These are phyloP conservation scores for Halichoerus grypus DNA, from an alignment of 2,113 vertebrate species.

Conservation along the genomic window DNA sequence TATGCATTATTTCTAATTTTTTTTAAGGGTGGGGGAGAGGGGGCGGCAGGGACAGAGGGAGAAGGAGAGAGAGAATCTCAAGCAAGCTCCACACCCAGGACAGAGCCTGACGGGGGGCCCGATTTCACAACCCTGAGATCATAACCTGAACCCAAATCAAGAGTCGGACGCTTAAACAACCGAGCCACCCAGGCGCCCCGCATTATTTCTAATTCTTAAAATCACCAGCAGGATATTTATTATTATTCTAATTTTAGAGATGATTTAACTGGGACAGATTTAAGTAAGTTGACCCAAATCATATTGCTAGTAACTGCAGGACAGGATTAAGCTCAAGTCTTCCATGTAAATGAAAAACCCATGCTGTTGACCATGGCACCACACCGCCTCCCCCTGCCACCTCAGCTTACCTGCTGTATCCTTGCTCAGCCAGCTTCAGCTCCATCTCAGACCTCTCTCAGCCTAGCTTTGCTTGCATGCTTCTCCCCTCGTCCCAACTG, in stretches of 20 bases:
- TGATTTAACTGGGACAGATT: slow-evolving; percentile 25
- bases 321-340: slow-evolving; percentile 6
- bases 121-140: neutral
- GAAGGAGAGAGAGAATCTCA: neutral
- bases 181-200: neutral
- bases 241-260: slow-evolving; percentile 29
- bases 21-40: neutral
- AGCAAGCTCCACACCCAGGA: neutral
- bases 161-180: neutral
- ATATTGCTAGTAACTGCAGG: neutral
- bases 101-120: neutral
- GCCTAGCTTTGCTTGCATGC: neutral
- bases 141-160: neutral
- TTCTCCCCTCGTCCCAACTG: neutral
- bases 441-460: neutral
- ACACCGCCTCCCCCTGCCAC: neutral
- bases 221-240: neutral
- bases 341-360: neutral
- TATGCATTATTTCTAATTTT: neutral
- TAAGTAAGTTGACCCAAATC: neutral
- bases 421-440: neutral
- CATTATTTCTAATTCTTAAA: slow-evolving; percentile 44
- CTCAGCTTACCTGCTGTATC: neutral
- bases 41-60: neutral
- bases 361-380: neutral